Base-by-base conservation (phyloP, 2,797 vertebrate genomes). In the Hapalemur alaotrensis region DNA sequence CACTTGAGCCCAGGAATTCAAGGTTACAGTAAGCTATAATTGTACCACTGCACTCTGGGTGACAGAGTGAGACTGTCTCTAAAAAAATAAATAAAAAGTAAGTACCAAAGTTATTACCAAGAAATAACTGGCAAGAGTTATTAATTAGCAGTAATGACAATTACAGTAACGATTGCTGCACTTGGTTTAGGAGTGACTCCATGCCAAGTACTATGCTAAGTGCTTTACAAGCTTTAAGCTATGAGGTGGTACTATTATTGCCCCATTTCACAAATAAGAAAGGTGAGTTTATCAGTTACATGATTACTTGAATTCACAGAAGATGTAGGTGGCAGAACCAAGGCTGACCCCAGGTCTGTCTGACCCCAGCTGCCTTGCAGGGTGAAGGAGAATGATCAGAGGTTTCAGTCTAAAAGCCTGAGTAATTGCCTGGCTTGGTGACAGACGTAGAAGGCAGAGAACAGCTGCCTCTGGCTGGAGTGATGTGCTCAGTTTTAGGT, bases 401-500 rank as follows among this genome's bases (percentile, higher is more conserved):
- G 91, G 69, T 95, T 94, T 73, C 25, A 4, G 17, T 46, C 65
- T 70, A 12, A 50, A 46, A n/a, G 90, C 14, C 80, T 54, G 81
- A 72, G 57, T 69, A 75, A 92, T 17, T 79, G 50, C 61, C 67
- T 72, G 82, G 30, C 91, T 35, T 43, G 79, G 35, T 17, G 79
- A 93, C 88, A 94, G 82, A 79, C 11, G 35, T 0, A 35, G 86
- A 83, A 63, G 94, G 65, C 41, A 43, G 92, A 61, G 80, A 76
- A 70, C 85, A 97, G 78, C 93, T 94, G 96, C 91, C 52, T 67
- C 85, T 67, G 82, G 38, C 70, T n/a, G 4, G 46, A 43, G 69
- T 41, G 46, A 25, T 15, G 13, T 2, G 13, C 84, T 67, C 38
- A 22, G 35, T 17, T 86, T 59, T 7, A 87, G 92, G 79, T 46